phyloP scores from a whole-genome alignment of 2,888 invertebrate genomes.

The Limenitis camilla region DNA sequence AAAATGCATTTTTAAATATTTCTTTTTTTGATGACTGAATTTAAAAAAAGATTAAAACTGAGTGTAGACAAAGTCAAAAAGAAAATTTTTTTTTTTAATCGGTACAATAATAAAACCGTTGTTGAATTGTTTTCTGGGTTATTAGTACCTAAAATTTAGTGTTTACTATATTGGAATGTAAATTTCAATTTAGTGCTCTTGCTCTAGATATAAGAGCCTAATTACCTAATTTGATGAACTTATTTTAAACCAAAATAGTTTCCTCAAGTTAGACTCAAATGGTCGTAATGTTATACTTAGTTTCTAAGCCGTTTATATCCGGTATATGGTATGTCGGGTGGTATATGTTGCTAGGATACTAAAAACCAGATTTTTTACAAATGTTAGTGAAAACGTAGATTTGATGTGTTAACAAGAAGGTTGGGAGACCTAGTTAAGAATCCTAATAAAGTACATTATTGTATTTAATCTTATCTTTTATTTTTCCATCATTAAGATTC shows the following conservation, averaged over 20 bases:
- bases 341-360: slow-evolving; percentile 19
- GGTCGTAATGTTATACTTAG: slow-evolving; percentile 1
- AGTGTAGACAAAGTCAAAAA: no score
- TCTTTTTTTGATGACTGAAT: no score
- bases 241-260: background rate
- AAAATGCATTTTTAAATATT: no score
- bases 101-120: no score
- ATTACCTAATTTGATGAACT: background rate
- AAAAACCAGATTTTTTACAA: slow-evolving; percentile 38
- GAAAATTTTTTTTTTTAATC: no score
- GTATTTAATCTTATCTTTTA: slow-evolving; percentile 39
- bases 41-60: no score
- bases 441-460: slow-evolving; percentile 70
- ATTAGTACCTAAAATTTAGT: no score
- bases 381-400: slow-evolving; percentile 51
- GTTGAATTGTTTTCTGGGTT: no score
- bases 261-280: background rate
- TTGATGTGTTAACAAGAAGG: slow-evolving; percentile 59
- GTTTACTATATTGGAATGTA: no score
- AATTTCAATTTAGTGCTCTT: no score
- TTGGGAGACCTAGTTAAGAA: slow-evolving; percentile 63
- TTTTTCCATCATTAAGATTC: no score
- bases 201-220: background rate
- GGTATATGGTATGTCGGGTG: background rate
- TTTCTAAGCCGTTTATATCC: background rate